Evolutionary conservation across 2,113 vertebrate species (phyloP).

Genomic region (Gambusia affinis): DNA sequence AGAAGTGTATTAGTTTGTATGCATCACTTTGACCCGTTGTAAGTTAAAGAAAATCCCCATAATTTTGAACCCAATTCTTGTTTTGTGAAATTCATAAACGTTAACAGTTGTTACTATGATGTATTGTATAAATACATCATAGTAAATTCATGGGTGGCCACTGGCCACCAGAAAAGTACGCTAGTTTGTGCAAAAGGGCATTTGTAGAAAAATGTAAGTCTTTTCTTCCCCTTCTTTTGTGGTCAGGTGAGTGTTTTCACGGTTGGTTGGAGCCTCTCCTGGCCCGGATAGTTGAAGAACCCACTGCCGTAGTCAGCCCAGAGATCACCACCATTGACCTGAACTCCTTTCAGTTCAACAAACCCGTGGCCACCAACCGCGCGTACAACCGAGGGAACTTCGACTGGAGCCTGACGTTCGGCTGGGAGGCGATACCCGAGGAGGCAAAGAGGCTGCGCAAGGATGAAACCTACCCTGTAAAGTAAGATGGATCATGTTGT

Average conservation of each 20-base stretch:
- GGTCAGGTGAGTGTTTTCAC: conserved; percentile 94
- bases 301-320: conserved; percentile 90
- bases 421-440: conserved; percentile 88
- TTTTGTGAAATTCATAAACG: background rate
- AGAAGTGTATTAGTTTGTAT: background rate
- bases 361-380: conserved; percentile 80
- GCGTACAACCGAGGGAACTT: conserved; percentile 93
- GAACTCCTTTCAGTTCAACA: conserved; percentile 89
- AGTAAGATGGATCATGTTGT: conserved; percentile 75
- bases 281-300: conserved; percentile 90
- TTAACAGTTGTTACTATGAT: no score
- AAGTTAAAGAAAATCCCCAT: no score
- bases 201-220: background rate
- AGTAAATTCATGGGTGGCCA: no score
- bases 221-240: background rate
- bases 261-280: conserved; percentile 96
- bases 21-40: background rate
- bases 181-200: background rate
- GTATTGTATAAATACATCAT: no score
- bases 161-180: background rate
- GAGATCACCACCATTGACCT: conserved; percentile 93
- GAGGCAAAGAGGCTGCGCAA: conserved; percentile 84
- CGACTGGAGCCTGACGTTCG: conserved; percentile 93
- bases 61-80: background rate
- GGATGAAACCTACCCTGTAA: conserved; percentile 94